Conservation (phyloP, 2,113 vertebrate species). For the Neotoma lepida region DNA sequence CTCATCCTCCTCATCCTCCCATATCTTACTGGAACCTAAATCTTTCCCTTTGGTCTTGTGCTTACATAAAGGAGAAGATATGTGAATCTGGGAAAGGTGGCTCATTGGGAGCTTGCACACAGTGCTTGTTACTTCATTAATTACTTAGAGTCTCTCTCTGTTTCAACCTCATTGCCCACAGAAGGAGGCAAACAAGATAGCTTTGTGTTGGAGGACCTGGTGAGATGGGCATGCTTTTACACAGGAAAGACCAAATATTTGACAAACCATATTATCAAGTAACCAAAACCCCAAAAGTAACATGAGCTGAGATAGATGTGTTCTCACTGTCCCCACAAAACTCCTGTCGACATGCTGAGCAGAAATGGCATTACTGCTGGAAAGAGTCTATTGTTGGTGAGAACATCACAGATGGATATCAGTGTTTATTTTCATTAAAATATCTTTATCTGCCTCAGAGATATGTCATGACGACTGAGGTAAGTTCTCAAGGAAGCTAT, state of each 20-base stretch:
- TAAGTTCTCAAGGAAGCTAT: conserved; percentile 10
- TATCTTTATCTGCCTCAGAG: conserved; percentile 30
- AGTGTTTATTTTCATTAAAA: conserved; percentile 42
- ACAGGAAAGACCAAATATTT: not conserved
- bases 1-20: not conserved
- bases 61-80: not conserved
- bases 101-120: not conserved
- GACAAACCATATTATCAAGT: not conserved
- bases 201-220: not conserved
- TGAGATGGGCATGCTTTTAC: not conserved
- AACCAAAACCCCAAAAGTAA: conserved; percentile 24
- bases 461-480: not conserved
- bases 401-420: not conserved
- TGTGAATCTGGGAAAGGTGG: not conserved
- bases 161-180: not conserved
- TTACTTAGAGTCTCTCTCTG: not conserved
- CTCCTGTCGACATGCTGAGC: not conserved
- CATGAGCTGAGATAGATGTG: not conserved
- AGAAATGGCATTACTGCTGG: not conserved
- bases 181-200: not conserved
- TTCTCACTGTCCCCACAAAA: not conserved
- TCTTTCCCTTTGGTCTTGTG: not conserved
- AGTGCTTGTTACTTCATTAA: not conserved
- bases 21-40: not conserved
- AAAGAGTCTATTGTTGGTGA: not conserved